Evolutionary conservation across 2,797 vertebrate species (phyloP).

Genomic region (Gymnothorax reevesii): DNA sequence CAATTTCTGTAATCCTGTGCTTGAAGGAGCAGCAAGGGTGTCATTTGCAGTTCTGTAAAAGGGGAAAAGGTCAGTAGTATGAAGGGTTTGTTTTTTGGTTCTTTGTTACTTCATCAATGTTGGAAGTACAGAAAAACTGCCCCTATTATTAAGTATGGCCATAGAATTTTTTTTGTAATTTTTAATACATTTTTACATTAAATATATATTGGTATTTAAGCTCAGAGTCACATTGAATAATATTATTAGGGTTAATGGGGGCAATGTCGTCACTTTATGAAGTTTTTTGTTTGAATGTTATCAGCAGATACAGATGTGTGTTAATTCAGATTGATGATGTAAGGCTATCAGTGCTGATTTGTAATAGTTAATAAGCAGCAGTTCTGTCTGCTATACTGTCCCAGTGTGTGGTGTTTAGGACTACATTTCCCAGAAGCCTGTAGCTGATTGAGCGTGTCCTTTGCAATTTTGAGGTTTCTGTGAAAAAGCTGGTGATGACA

Average conservation of each 20-base stretch:
- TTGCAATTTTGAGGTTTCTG: not conserved
- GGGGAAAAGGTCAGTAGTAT: slow-evolving; percentile 92
- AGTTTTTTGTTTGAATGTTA: not conserved
- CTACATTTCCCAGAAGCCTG: not conserved
- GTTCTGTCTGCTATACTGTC: not conserved
- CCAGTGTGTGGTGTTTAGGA: not conserved
- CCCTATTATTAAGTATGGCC: slow-evolving; percentile 18
- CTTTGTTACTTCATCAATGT: slow-evolving; percentile 63
- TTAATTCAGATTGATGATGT: not conserved
- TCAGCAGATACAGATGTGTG: not conserved
- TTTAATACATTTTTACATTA: not conserved
- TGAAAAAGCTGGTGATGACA: not conserved
- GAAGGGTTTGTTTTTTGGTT: slow-evolving; percentile 81
- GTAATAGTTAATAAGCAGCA: not conserved
- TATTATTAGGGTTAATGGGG: not conserved
- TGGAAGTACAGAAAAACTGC: slow-evolving; percentile 20
- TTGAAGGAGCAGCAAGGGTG: slow-evolving; percentile 77
- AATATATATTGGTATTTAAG: slow-evolving; percentile 14
- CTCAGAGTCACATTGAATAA: slow-evolving; percentile 10
- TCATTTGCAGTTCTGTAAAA: slow-evolving; percentile 86
- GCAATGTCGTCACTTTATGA: not conserved
- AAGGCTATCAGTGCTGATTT: not conserved
- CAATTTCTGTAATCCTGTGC: slow-evolving; percentile 81
- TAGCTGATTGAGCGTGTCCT: not conserved
- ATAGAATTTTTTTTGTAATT: slow-evolving; percentile 22